A percentile compares a stretch with the other conserved stretches of the same genome.
phyloP scores from a whole-genome alignment of 2,888 invertebrate species.

The Clunio marinus region DNA sequence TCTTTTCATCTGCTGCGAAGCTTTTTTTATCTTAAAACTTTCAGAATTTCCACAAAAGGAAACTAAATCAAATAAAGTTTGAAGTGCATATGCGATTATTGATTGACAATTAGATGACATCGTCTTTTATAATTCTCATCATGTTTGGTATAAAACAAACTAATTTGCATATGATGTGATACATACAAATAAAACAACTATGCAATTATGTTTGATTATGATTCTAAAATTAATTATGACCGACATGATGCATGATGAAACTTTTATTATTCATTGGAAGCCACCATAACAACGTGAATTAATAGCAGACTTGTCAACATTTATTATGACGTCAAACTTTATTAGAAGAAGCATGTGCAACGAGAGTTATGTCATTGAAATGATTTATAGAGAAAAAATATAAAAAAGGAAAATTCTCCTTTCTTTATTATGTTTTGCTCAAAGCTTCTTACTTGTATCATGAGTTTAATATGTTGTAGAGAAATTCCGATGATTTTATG shows the following conservation, averaged over 20 bases:
- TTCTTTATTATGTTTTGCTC: not conserved
- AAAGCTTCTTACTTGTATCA: not conserved
- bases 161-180: conserved; percentile 1
- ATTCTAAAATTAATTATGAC: not conserved
- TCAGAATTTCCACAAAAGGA: too few relatives aligned
- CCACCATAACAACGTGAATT: too few relatives aligned
- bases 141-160: too few relatives aligned
- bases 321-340: not conserved
- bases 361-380: not conserved
- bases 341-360: not conserved
- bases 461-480: not conserved
- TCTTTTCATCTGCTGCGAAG: too few relatives aligned
- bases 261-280: not conserved
- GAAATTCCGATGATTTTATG: too few relatives aligned
- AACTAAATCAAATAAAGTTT: too few relatives aligned
- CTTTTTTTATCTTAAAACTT: too few relatives aligned
- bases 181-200: not conserved
- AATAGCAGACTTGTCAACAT: too few relatives aligned
- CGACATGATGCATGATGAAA: too few relatives aligned
- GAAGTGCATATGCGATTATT: too few relatives aligned
- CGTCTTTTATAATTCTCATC: too few relatives aligned
- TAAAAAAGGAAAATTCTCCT: not conserved
- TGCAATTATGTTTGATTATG: not conserved
- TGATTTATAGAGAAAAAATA: not conserved
- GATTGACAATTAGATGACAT: too few relatives aligned